Base-by-base conservation (phyloP, 1,140 invertebrate genomes). In the Bombus superbus region DNA sequence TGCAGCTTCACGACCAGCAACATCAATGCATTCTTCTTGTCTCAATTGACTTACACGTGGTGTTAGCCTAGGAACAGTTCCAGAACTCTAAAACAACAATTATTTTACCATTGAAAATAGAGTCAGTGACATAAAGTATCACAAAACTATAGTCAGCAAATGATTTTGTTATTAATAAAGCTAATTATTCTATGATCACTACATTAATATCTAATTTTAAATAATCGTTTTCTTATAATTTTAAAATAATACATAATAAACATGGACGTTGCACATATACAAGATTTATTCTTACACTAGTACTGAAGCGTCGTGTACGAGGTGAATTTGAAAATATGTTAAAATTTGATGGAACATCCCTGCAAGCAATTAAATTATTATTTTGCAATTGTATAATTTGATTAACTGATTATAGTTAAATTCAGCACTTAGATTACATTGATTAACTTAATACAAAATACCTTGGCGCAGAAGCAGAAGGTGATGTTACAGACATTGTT, bases 1-100 rank as follows among this genome's bases (percentile, higher is more conserved):
- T n/a, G 97, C 98, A 68, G 97, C 97, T 95, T 99, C 98, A 75
- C 98, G 96, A 90, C 98, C 97, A 90, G 96, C 96, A 6, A 97
- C 96, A 93, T 98, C 98, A 42, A 97, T 97, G 92, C 97, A 98
- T 95, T 99, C 98, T 95, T 98, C 98, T 88, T 98, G 97, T 78
- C 98, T 96, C 66, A 99, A 95, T 95, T 98, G 98, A 93, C 97
- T 98, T 6, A 99, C 97, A 89, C 98, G 94, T 71, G 97, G 97
- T 78, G 98, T 97, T 72, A 98, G 93, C 89, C 97, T 97, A 68
- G 97, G 96, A 90, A 95, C 95, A 92, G 95, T 96, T 78, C 94
- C 95, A 91, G 94, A 92, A 86, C 94, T 95, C 95, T 94, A 93
- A 90, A 90, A 90, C 25, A 66, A 86, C 6, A 85, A 42, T 75